Evolutionary conservation across 2,113 vertebrate species (phyloP).

Genomic region (Anoura caudifer): DNA sequence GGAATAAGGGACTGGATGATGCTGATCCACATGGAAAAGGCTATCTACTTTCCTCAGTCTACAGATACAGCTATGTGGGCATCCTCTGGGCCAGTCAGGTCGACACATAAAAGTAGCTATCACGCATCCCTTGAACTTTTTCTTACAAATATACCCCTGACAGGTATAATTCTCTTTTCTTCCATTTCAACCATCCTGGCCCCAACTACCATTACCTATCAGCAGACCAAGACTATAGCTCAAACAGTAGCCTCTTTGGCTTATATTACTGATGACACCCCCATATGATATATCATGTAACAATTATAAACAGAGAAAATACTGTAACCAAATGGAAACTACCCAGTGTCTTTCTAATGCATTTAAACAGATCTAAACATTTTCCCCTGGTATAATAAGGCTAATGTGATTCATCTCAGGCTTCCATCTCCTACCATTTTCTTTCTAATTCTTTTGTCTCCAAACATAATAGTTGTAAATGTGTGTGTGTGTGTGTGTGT

Average conservation of each 20-base stretch:
- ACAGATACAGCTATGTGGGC: not conserved
- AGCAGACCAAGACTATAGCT: not conserved
- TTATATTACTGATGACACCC: not conserved
- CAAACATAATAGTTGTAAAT: not conserved
- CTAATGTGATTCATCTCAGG: not conserved
- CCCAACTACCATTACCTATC: not conserved
- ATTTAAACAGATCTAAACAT: not conserved
- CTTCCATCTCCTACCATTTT: not conserved
- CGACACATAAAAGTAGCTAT: not conserved
- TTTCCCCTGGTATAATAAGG: not conserved
- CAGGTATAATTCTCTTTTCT: not conserved
- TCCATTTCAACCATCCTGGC: not conserved
- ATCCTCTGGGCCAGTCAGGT: not conserved
- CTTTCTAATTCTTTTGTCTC: not conserved
- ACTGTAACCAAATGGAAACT: not conserved
- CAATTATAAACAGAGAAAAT: not conserved
- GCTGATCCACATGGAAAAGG: not conserved
- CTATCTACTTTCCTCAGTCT: not conserved
- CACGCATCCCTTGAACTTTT: not conserved
- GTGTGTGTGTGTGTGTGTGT: not conserved
- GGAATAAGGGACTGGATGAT: not conserved
- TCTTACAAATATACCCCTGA: not conserved
- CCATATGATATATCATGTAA: not conserved
- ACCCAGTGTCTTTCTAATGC: not conserved
- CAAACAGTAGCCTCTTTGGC: not conserved